Base-by-base conservation (phyloP, 2,888 invertebrate species). In the Drosophila paracracens region DNA sequence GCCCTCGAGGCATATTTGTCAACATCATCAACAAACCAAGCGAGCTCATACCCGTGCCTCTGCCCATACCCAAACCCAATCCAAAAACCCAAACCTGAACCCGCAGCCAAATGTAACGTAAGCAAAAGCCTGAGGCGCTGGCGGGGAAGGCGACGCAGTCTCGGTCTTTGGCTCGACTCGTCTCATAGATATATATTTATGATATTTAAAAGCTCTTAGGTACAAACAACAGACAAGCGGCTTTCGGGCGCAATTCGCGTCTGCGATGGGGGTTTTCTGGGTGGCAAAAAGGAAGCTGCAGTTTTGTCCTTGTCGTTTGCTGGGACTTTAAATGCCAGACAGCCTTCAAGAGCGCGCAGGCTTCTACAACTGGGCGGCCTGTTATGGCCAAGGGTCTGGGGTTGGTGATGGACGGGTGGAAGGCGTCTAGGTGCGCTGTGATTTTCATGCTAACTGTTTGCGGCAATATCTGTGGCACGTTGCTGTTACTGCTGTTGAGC, bases 121-220 rank as follows among this genome's bases (percentile, higher is more conserved):
- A 62, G 72, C 72, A 72, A 53, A 64, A 29, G 57, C 65, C 70
- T 13, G 43, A 27, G 73, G 77, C 38, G 27, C 38, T 18, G 21
- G 38, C 25, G 25, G 36, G 38, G 25, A 10, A 31, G 27, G 29
- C 25, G 57, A 29, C 43, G 46, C 33, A 54, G 69, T 81, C 65
- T 66, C 60, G 36, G 81, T 66, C 66, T 71, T 66, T 61, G 63
- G 46, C 63, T 68, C 61, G 64, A 52, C 77, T 82, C 74, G 62
- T 62, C 67, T 69, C 79, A 79, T 81, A 89, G 78, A 85, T 86
- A 89, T 91, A 89, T 87, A 91, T 87, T 91, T 87, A 91, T 91
- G 89, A 91, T 90, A 89, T 90, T 90, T 87, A 89, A 89, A 91
- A 88, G 91, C 90, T 89, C 89, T 89, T 91, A 90, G 89, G 89